Evolutionary conservation across 2,797 vertebrate genomes (phyloP).

Genomic region (Antrozous pallidus): DNA sequence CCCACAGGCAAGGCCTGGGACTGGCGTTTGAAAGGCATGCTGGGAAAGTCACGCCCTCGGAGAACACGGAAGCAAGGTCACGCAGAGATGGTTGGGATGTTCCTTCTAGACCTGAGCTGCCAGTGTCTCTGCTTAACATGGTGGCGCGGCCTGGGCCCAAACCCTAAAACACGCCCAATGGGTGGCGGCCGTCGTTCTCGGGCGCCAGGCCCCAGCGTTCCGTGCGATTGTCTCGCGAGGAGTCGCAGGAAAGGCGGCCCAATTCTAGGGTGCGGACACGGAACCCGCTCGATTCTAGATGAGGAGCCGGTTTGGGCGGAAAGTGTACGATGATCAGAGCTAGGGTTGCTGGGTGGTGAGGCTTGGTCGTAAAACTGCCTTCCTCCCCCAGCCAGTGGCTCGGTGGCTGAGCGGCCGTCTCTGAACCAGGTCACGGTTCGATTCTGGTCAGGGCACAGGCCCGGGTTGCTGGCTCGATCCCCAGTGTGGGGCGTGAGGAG

Average conservation of each 20-base stretch:
- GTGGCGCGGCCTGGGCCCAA: not conserved
- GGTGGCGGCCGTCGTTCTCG: not conserved
- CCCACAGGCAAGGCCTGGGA: not conserved
- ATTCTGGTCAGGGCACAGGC: too few species aligned
- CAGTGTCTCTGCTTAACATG: too few species aligned
- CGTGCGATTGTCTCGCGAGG: too few species aligned
- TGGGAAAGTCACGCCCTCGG: not conserved
- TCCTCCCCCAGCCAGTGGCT: not conserved
- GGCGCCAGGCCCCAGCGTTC: rapidly evolving
- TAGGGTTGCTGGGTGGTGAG: not conserved
- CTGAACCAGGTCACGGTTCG: too few species aligned
- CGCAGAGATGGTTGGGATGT: too few species aligned
- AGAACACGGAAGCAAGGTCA: not conserved
- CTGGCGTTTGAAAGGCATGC: rapidly evolving
- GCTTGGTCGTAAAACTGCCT: not conserved
- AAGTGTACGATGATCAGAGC: not conserved
- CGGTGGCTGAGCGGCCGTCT: too few species aligned
- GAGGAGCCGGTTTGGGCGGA: not conserved
- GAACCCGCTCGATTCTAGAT: not conserved
- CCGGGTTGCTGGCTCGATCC: too few species aligned
- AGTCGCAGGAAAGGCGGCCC: too few species aligned
- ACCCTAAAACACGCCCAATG: not conserved
- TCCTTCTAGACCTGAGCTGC: too few species aligned
- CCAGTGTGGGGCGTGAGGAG: too few species aligned
- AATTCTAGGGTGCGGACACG: not conserved